Base-by-base conservation (phyloP, 2,888 invertebrate species). In the Leucania comma region DNA sequence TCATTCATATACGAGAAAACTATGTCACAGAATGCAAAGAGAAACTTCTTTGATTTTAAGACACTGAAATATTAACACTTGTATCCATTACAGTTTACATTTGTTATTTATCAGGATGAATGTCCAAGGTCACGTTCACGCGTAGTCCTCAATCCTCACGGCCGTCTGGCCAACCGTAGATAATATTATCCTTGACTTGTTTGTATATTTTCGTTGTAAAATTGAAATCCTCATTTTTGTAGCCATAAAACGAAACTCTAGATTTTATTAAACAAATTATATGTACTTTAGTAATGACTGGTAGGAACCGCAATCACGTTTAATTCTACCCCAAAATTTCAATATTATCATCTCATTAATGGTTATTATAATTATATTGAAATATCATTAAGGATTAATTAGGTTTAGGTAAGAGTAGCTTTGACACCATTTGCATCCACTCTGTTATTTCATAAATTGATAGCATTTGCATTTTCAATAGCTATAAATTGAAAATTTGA, bases 131-230 rank as follows among this genome's bases (percentile, higher is more conserved):
- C 42, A 42, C 24, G 48, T 72, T 79, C 74, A 64, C 65, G 70
- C 69, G 67, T 66, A 67, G 56, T 76, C 68, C 59, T 66, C 60
- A 67, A 53, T 76, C 68, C 59, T 66, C 60, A 75, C 68, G 84
- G 84, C 22, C 42, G 22, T 12, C 83, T 80, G 84, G 70, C 86
- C 75, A 75, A 70, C 86, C 85, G 64, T 80, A 82, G 68, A 88
- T 83, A 85, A 80, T 81, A 80, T 81, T 80, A 75, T 75, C 75
- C 85, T 82, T 83, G 86, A 83, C 82, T 80, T 75, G 80, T 82
- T 82, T 84, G 75, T 82, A 75, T 84, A 85, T 80, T 77, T 86
- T 82, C 74, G 67, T 68, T 68, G 68, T 65, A 65, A 80, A 85
- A 80, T 75, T 68, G 75, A 70, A 82, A 61, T 72, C 62, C 71